These are phyloP conservation scores for Puntigrus tetrazona DNA, from an alignment of 2,113 vertebrate genomes.

Conservation along the genomic window DNA sequence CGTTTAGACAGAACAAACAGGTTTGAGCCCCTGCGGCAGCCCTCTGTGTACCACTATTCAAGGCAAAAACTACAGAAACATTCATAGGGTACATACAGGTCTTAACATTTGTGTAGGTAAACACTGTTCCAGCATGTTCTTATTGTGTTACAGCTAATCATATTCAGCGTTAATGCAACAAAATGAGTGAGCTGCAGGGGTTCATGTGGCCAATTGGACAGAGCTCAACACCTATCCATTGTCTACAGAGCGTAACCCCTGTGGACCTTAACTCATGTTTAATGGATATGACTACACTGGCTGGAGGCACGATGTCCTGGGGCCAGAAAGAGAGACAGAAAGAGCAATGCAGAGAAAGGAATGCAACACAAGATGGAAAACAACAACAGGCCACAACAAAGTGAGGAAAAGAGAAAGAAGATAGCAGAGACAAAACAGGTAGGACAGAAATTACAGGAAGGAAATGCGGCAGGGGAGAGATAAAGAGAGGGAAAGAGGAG, in stretches of 20 bases:
- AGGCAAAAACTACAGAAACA: neutral
- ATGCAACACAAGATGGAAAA: neutral
- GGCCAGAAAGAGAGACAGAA: conserved; percentile 31
- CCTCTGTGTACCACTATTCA: neutral
- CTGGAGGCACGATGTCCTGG: conserved; percentile 39
- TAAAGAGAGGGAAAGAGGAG: neutral
- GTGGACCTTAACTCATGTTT: conserved; percentile 51
- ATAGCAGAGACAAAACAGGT: conserved; percentile 8
- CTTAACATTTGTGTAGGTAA: conserved; percentile 4
- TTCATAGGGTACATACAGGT: neutral
- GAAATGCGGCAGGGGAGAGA: conserved; percentile 18
- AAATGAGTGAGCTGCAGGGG: neutral
- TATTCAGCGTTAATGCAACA: conserved; percentile 24
- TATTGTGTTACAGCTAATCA: conserved; percentile 30
- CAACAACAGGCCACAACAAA: conserved; percentile 1
- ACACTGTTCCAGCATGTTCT: neutral
- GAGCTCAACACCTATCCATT: conserved; percentile 36
- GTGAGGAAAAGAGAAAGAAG: conserved; percentile 1
- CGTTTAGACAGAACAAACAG: neutral
- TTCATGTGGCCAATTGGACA: conserved; percentile 23
- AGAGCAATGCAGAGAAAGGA: neutral
- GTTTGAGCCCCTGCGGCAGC: neutral
- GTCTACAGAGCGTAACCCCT: conserved; percentile 37
- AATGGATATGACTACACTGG: conserved; percentile 49
- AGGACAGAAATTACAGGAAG: conserved; percentile 39